Percentiles rank a stretch among this genome's conserved stretches.
These are phyloP conservation scores for Actinernus sp. DNA, from an alignment of 92 coral and sea anemone species.

Conservation along the genomic window DNA sequence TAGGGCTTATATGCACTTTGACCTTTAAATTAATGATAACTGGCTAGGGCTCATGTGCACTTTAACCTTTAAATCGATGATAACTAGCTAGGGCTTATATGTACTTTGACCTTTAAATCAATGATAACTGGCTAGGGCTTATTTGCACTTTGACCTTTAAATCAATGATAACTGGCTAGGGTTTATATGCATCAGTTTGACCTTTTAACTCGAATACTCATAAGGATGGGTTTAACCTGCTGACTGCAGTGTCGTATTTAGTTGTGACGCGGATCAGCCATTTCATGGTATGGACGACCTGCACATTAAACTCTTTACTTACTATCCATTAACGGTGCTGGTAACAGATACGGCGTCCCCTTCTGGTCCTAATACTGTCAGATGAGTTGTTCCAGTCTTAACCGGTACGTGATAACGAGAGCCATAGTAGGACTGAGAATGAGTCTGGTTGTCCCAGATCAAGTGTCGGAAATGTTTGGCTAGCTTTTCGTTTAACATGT, in stretches of 20 bases:
- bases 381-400: slow-evolving; percentile 96
- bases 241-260: not conserved
- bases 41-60: too few species aligned
- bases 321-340: slow-evolving; percentile 98
- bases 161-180: too few species aligned
- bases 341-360: slow-evolving; percentile 99
- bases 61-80: too few species aligned
- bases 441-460: slow-evolving; percentile 88
- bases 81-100: too few species aligned
- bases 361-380: slow-evolving; percentile 77
- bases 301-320: slow-evolving; percentile 27
- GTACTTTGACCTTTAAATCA: too few species aligned
- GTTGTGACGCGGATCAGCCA: not conserved
- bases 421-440: slow-evolving; percentile 76
- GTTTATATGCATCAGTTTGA: too few species aligned
- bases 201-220: too few species aligned
- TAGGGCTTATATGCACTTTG: too few species aligned
- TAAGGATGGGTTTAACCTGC: too few species aligned
- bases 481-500: slow-evolving; percentile 77
- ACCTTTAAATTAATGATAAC: too few species aligned
- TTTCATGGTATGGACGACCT: not conserved
- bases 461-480: slow-evolving; percentile 73
- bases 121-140: too few species aligned
- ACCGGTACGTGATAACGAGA: slow-evolving; percentile 91
- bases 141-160: too few species aligned